Evolutionary conservation across 2,888 invertebrate species (phyloP).

Genomic region (Agriopis aurantiaria): DNA sequence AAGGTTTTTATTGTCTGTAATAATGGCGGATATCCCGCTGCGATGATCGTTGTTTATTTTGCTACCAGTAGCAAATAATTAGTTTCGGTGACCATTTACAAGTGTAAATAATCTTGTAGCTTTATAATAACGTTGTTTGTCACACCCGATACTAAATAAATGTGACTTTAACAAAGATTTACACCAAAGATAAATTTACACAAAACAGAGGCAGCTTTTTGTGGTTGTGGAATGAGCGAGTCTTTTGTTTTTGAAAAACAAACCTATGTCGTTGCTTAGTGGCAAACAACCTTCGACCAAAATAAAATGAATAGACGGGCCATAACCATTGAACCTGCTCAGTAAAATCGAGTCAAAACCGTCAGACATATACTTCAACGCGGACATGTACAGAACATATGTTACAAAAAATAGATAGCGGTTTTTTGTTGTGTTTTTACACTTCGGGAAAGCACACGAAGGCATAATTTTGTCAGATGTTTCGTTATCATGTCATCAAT

Average conservation of each 20-base stretch:
- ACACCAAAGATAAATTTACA: constrained; percentile 14
- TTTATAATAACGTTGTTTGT: constrained; percentile 60
- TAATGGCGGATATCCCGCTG: constrained; percentile 71
- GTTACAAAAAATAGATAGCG: too few species aligned
- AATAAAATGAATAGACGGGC: too few species aligned
- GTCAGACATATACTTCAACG: too few species aligned
- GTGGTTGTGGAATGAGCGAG: background rate
- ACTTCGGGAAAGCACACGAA: too few species aligned
- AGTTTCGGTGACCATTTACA: constrained; percentile 77
- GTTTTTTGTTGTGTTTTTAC: too few species aligned
- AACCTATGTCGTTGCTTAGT: background rate
- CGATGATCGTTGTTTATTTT: constrained; percentile 64
- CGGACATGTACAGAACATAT: too few species aligned
- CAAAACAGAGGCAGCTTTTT: constrained; percentile 28
- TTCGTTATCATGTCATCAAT: too few species aligned
- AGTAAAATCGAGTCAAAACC: too few species aligned
- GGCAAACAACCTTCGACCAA: too few species aligned
- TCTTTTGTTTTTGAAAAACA: background rate
- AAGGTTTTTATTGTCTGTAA: constrained; percentile 62
- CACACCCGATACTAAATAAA: constrained; percentile 46
- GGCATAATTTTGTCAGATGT: too few species aligned
- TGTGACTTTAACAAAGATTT: constrained; percentile 26
- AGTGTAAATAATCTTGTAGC: constrained; percentile 77
- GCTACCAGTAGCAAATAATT: constrained; percentile 83
- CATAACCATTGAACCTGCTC: too few species aligned